These are phyloP conservation scores for Myotis pilosus DNA, from an alignment of 2,797 vertebrate species.

Conservation along the genomic window DNA sequence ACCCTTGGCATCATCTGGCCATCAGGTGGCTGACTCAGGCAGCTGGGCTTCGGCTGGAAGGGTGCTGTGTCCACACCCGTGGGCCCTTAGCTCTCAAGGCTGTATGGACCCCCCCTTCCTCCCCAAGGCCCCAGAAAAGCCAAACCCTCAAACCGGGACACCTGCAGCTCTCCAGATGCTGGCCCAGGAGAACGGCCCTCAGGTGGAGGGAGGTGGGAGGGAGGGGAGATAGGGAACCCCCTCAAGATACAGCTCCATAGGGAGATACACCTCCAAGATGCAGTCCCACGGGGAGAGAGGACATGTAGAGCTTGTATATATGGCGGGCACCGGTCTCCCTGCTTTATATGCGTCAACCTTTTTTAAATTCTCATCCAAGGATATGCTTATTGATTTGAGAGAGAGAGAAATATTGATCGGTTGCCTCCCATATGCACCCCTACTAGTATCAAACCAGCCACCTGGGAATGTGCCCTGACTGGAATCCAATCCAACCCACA, in stretches of 20 bases:
- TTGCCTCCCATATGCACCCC: background rate
- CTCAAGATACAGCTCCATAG: background rate
- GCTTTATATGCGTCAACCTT: accelerated
- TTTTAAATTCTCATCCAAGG: background rate
- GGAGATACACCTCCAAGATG: background rate
- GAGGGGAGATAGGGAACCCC: background rate
- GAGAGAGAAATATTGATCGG: background rate
- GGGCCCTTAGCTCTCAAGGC: background rate
- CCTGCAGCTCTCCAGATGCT: background rate
- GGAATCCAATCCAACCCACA: no score
- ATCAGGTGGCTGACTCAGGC: background rate
- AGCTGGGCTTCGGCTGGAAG: background rate
- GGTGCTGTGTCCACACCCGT: accelerated
- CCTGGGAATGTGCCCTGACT: no score
- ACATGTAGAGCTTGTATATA: accelerated
- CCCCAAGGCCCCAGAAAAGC: background rate
- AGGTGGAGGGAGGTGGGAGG: background rate
- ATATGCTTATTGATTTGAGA: background rate
- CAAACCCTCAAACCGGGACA: background rate
- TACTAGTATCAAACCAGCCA: background rate
- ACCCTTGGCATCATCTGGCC: background rate
- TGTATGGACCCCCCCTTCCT: background rate
- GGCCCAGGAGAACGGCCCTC: no score
- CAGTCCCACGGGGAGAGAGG: background rate
- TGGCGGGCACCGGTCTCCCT: accelerated